Evolutionary conservation across 2,797 vertebrate genomes (phyloP).

Genomic region (Gymnopithys bicolor): DNA sequence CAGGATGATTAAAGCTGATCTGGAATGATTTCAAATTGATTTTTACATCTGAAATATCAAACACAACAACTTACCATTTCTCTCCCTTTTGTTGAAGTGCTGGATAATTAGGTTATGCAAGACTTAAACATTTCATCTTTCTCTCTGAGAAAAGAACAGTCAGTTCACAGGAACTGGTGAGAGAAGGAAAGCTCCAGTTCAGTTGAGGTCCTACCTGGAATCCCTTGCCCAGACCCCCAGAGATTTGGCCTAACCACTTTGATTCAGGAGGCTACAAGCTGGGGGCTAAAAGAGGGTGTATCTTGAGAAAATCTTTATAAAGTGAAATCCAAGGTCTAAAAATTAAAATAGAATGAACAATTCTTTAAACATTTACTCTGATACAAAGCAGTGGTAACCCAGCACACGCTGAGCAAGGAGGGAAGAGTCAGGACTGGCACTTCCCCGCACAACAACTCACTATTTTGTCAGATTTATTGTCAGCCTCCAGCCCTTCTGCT

Average conservation of each 20-base stretch:
- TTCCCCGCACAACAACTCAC: not conserved
- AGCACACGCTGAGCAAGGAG: not conserved
- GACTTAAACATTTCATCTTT: not conserved
- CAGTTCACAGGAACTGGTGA: not conserved
- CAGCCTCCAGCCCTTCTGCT: constrained; percentile 30
- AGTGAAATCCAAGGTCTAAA: not conserved
- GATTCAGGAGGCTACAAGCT: not conserved
- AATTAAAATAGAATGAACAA: not conserved
- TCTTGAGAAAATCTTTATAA: not conserved
- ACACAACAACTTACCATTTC: not conserved
- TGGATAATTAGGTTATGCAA: not conserved
- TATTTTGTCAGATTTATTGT: constrained; percentile 15
- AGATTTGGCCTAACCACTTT: not conserved
- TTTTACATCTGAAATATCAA: constrained; percentile 30
- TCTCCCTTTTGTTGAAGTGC: not conserved
- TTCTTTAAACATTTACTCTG: not conserved
- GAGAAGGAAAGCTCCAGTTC: not conserved
- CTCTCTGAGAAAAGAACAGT: not conserved
- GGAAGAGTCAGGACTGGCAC: not conserved
- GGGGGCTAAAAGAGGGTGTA: not conserved
- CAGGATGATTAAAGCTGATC: not conserved
- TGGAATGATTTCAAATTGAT: not conserved
- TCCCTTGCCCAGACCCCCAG: not conserved
- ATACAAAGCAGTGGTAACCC: not conserved
- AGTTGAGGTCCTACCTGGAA: not conserved